A percentile compares a stretch with the other conserved stretches of the same genome.
These are phyloP conservation scores for Chelidonichthys spinosus DNA, from an alignment of 2,797 vertebrate species.

Conservation along the genomic window DNA sequence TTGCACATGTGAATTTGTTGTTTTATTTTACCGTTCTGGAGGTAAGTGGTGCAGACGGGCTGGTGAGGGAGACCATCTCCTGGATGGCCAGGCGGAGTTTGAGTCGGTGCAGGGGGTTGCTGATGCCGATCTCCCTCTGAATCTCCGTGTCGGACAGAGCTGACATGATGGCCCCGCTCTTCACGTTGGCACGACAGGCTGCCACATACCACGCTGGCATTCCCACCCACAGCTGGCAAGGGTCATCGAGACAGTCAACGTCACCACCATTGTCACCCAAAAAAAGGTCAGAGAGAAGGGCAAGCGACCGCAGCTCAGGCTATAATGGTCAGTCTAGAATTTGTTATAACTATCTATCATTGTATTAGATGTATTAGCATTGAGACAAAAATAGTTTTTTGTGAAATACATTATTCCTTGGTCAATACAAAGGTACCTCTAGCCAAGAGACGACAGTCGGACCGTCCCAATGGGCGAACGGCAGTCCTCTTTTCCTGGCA, in stretches of 20 bases:
- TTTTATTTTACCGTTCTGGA: conserved; percentile 89
- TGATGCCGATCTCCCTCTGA: conserved; percentile 97
- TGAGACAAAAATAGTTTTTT: conserved; percentile 8
- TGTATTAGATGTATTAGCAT: not conserved
- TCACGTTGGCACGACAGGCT: conserved; percentile 96
- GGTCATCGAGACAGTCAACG: conserved; percentile 60
- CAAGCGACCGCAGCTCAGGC: conserved; percentile 14
- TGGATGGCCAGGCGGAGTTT: conserved; percentile 96
- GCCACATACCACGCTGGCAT: conserved; percentile 99
- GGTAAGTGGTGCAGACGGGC: conserved; percentile 94
- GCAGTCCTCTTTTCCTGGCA: conserved; percentile 92
- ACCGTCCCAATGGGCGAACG: conserved; percentile 97
- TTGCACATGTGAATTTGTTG: conserved; percentile 27
- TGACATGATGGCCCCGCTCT: conserved; percentile 97
- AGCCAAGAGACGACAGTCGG: conserved; percentile 97
- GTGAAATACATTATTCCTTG: not conserved
- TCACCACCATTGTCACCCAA: conserved; percentile 39
- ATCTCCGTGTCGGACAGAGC: conserved; percentile 97
- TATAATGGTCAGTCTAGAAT: not conserved
- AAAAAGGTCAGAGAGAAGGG: conserved; percentile 26
- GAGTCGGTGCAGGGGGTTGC: conserved; percentile 94
- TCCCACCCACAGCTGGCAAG: conserved; percentile 94
- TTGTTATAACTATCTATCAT: conserved; percentile 9
- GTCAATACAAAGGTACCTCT: conserved; percentile 83
- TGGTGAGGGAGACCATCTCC: conserved; percentile 98